These are phyloP conservation scores for Periparus ater DNA, from an alignment of 2,797 vertebrate genomes.

Conservation along the genomic window DNA sequence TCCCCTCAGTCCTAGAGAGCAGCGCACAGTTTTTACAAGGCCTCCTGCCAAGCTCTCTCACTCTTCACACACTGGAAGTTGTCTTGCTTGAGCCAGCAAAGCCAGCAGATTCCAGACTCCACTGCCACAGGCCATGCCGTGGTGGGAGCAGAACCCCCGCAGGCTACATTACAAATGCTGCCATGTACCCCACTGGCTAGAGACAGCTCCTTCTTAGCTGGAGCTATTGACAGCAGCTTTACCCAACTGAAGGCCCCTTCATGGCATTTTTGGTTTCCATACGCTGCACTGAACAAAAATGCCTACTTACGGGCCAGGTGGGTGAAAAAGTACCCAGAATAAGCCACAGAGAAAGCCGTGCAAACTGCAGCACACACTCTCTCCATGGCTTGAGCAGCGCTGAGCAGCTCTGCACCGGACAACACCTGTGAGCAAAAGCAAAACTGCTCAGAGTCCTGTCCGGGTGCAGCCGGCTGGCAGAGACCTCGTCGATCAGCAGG, in stretches of 20 bases:
- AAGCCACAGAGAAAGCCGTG: background rate
- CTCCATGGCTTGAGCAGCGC: background rate
- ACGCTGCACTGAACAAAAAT: background rate
- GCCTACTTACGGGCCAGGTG: background rate
- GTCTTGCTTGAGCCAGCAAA: background rate
- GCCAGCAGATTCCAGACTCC: background rate
- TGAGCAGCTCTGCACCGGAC: background rate
- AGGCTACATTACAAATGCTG: background rate
- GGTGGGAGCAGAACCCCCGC: rapidly evolving
- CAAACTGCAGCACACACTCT: background rate
- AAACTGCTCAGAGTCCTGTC: too few species aligned
- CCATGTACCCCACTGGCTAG: background rate
- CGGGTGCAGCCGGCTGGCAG: background rate
- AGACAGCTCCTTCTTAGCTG: background rate
- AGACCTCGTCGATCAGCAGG: background rate
- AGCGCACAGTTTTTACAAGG: background rate
- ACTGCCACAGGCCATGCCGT: background rate
- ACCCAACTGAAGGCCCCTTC: background rate
- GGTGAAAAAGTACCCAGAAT: background rate
- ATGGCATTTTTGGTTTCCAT: background rate
- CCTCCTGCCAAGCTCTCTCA: background rate
- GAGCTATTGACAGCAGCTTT: background rate
- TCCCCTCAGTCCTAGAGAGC: background rate
- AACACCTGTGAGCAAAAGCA: background rate
- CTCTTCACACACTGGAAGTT: background rate